Evolutionary conservation across 2,113 vertebrate genomes (phyloP).

Genomic region (Pachyramphus minor): DNA sequence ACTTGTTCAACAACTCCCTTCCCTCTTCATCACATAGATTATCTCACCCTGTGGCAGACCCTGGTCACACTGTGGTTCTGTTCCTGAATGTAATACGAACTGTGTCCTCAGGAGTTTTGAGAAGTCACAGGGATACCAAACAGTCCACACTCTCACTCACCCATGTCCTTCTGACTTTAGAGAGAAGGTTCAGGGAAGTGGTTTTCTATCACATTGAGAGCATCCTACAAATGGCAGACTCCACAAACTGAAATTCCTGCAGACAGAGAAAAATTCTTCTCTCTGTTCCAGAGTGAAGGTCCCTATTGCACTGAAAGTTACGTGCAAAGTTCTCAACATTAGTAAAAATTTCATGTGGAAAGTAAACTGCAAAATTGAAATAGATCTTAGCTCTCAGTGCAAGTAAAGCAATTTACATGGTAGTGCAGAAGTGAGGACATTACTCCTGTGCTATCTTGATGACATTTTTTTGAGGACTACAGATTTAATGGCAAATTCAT

Average conservation of each 20-base stretch:
- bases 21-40: background rate
- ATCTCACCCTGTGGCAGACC: background rate
- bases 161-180: background rate
- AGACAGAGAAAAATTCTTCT: background rate
- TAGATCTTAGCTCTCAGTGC: background rate
- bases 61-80: background rate
- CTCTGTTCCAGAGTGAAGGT: background rate
- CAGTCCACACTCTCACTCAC: background rate
- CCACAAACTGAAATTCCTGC: background rate
- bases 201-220: background rate
- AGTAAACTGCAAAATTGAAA: background rate
- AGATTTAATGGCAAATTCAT: background rate
- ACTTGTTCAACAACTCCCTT: background rate
- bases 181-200: background rate
- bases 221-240: background rate
- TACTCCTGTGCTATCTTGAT: background rate
- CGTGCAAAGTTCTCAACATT: background rate
- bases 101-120: background rate
- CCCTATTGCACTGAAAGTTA: background rate
- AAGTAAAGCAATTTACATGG: background rate
- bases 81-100: background rate
- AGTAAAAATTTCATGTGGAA: background rate
- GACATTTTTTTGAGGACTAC: background rate
- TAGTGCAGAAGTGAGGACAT: background rate
- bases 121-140: background rate